phyloP scores from a whole-genome alignment of 1,140 invertebrate genomes.

The Araneus ventricosus region DNA sequence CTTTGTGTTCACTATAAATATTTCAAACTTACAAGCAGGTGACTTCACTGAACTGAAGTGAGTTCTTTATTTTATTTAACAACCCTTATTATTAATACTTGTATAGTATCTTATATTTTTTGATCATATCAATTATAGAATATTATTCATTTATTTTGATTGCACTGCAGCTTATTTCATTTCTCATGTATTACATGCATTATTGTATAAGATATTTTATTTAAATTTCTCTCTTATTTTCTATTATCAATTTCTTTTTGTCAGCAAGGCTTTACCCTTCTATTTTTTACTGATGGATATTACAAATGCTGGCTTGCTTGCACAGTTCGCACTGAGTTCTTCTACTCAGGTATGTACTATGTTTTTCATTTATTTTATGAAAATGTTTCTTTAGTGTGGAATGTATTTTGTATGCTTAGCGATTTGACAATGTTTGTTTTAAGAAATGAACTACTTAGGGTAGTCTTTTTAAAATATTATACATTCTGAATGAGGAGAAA shows the following conservation, averaged over 20 bases:
- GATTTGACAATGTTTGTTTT: too few relatives aligned
- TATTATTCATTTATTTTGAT: too few relatives aligned
- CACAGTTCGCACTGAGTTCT: constrained; percentile 91
- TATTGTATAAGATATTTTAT: neutral
- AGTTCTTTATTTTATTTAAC: constrained; percentile 79
- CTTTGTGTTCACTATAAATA: constrained; percentile 91
- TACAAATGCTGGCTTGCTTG: constrained; percentile 93
- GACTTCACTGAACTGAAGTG: constrained; percentile 90
- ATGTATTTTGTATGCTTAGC: too few relatives aligned
- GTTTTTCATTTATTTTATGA: too few relatives aligned
- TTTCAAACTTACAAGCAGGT: constrained; percentile 89
- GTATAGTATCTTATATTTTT: too few relatives aligned
- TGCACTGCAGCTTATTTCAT: too few relatives aligned
- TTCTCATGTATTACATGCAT: neutral
- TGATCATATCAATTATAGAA: too few relatives aligned
- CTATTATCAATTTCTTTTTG: constrained; percentile 10
- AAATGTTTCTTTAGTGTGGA: too few relatives aligned
- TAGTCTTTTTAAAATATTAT: too few relatives aligned
- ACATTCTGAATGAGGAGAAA: too few relatives aligned
- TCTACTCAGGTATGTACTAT: constrained; percentile 83
- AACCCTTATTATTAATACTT: too few relatives aligned
- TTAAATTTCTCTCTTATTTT: neutral
- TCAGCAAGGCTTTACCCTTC: constrained; percentile 95
- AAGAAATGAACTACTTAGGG: too few relatives aligned
- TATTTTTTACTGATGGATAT: constrained; percentile 93